Percentiles rank a stretch among this genome's conserved stretches.
These are phyloP conservation scores for Mastomys coucha DNA, from an alignment of 2,113 vertebrate genomes.

Conservation along the genomic window DNA sequence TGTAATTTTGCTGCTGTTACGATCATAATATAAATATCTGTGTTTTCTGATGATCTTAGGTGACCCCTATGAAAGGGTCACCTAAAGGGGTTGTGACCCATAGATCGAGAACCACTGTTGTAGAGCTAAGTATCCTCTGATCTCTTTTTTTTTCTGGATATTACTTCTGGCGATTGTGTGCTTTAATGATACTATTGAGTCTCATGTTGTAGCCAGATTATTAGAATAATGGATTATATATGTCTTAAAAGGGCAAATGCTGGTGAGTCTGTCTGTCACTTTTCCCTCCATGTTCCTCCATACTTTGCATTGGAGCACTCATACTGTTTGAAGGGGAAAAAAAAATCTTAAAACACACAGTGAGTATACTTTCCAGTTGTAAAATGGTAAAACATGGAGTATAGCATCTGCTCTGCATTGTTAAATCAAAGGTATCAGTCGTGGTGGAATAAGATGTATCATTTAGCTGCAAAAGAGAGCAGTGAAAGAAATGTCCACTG, in stretches of 20 bases:
- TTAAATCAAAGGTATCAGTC: conserved; percentile 21
- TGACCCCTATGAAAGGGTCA: not conserved
- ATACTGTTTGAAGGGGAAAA: not conserved
- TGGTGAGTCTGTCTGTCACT: not conserved
- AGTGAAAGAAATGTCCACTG: not conserved
- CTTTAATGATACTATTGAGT: not conserved
- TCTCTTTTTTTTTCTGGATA: not conserved
- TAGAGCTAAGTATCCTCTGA: not conserved
- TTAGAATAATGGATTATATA: not conserved
- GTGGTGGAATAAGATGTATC: not conserved
- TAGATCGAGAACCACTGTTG: not conserved
- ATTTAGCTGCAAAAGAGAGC: not conserved
- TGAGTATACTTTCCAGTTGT: not conserved
- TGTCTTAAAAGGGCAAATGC: not conserved
- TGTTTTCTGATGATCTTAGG: not conserved
- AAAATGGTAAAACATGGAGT: not conserved
- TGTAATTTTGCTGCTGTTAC: not conserved
- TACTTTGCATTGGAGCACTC: not conserved
- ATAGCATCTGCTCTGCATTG: not conserved
- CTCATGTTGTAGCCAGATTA: not conserved
- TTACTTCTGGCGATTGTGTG: not conserved
- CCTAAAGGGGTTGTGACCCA: not conserved
- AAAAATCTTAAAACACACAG: not conserved
- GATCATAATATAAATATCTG: not conserved
- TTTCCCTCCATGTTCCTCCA: not conserved